Base-by-base conservation (phyloP, 2,888 invertebrate genomes). In the Drosophila picticornis region DNA sequence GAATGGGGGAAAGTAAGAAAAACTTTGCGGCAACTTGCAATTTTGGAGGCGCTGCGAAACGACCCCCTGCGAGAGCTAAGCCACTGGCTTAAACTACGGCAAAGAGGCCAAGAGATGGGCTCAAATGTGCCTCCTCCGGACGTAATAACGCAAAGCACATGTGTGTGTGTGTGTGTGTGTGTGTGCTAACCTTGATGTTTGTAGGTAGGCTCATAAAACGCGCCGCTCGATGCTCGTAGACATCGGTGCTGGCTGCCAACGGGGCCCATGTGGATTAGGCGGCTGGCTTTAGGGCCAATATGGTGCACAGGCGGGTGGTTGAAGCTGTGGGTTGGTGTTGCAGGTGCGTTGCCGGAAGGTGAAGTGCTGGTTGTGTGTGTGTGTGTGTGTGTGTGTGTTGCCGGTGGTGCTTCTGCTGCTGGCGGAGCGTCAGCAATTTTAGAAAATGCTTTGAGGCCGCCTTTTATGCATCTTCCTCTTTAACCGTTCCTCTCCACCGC, bases 201-300 rank as follows among this genome's bases (percentile, higher is more conserved):
- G 57, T 57, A 63, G 65, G 65, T 77, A 81, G 77, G 80, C 82
- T 80, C 83, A 80, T 84, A 82, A 84, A 82, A 82, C 69, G 80
- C 81, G 65, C 62, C n/a, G 63, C 59, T 65, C 60, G 66, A 73
- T 65, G 73, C 64, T 56, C 66, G 57, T 60, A 43, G 74, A 74
- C 63, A 57, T 73, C 70, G 72, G 77, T 43, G 58, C 43, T 60
- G 51, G 48, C 50, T 38, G 60, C 60, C 52, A 64, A 65, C 58
- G 64, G 58, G 64, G 71, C 77, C 46, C 65, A 56, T 77, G 73
- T 63, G 78, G 77, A 73, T 77, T 77, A 77, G 60, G 56, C 56
- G 57, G 83, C 72, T 72, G 53, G 81, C 80, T 82, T 83, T 62
- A 40, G 50, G 27, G 29, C 63, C 69, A 51, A 70, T 60, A 51